phyloP scores from a whole-genome alignment of 2,888 invertebrate genomes.

The Ormia ochracea region DNA sequence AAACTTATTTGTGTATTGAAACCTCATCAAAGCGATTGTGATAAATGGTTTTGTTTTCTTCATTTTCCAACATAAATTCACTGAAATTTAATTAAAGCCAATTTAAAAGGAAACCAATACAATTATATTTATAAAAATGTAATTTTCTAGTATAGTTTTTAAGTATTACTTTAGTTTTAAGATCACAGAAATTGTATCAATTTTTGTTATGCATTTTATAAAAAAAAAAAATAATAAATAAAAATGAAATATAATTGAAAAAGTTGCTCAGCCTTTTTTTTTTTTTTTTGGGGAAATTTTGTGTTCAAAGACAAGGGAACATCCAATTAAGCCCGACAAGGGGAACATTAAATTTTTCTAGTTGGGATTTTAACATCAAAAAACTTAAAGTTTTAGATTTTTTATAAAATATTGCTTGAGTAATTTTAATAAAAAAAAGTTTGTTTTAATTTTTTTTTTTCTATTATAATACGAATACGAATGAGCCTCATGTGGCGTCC shows the following conservation, averaged over 20 bases:
- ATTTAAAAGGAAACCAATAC: conserved; percentile 2
- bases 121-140: conserved; percentile 24
- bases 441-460: too few species aligned
- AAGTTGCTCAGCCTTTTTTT: background rate
- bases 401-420: too few species aligned
- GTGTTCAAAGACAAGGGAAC: background rate
- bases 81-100: conserved; percentile 16
- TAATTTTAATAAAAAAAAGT: too few species aligned
- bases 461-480: too few species aligned
- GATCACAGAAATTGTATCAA: conserved; percentile 71
- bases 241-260: conserved; percentile 28
- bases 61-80: conserved; percentile 37
- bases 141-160: conserved; percentile 57
- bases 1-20: conserved; percentile 55
- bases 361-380: too few species aligned
- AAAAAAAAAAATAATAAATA: conserved; percentile 60
- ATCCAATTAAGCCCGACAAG: too few species aligned
- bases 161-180: conserved; percentile 60
- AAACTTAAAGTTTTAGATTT: too few species aligned
- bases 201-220: conserved; percentile 66
- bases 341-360: too few species aligned
- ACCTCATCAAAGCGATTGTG: conserved; percentile 75
- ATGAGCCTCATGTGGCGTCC: too few species aligned
- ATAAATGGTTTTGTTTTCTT: conserved; percentile 69
- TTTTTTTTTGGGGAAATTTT: too few species aligned